Evolutionary conservation across 2,797 vertebrate genomes (phyloP).

Genomic region (Selene dorsalis): DNA sequence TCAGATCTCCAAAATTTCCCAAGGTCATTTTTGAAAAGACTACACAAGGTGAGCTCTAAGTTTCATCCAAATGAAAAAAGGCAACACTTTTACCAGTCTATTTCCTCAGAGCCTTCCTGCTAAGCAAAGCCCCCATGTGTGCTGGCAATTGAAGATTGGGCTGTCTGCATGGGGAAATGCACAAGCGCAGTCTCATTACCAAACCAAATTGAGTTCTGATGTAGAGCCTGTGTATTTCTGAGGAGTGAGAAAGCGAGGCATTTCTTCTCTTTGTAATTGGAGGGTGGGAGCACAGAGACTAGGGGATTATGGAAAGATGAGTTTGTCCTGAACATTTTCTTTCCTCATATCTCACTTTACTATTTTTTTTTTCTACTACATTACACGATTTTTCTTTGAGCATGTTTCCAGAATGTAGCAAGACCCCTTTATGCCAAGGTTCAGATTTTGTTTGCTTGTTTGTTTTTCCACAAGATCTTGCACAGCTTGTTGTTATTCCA

Average conservation of each 20-base stretch:
- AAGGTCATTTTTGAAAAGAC: conserved; percentile 78
- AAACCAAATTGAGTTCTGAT: conserved; percentile 87
- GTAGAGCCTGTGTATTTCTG: conserved; percentile 84
- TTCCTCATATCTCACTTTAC: conserved; percentile 75
- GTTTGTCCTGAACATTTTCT: conserved; percentile 81
- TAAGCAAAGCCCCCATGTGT: conserved; percentile 81
- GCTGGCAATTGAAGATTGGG: conserved; percentile 84
- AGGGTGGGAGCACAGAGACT: conserved; percentile 77
- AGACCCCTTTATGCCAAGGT: conserved; percentile 49
- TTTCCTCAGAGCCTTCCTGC: conserved; percentile 80
- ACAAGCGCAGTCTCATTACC: conserved; percentile 87
- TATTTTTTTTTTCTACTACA: conserved; percentile 52
- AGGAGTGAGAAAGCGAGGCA: conserved; percentile 79
- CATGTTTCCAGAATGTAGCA: conserved; percentile 54
- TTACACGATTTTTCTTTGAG: conserved; percentile 66
- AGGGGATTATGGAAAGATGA: conserved; percentile 83
- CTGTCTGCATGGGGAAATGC: conserved; percentile 86
- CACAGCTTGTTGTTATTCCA: conserved; percentile 32
- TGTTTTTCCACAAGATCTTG: conserved; percentile 41
- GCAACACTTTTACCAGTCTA: conserved; percentile 81
- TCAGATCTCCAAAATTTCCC: conserved; percentile 62
- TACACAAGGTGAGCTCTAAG: conserved; percentile 77
- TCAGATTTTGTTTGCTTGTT: conserved; percentile 43
- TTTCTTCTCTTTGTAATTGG: conserved; percentile 87
- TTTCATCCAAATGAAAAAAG: conserved; percentile 82